These are phyloP conservation scores for Salticus scenicus DNA, from an alignment of 2,888 invertebrate species.

Conservation along the genomic window DNA sequence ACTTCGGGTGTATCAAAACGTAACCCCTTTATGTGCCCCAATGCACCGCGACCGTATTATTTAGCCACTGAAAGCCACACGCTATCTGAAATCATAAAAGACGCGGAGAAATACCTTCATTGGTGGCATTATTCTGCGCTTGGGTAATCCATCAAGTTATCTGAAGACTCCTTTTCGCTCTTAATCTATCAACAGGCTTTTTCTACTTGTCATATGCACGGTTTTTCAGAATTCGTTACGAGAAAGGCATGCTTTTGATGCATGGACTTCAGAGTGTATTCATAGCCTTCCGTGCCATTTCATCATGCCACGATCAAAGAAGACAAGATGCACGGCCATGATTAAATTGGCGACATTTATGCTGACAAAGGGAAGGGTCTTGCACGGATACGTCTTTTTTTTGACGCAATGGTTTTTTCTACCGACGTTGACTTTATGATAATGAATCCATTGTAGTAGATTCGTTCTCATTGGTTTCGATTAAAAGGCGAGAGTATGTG, in stretches of 20 bases:
- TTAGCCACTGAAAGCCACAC: constrained; percentile 9
- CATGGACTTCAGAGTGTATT: constrained; percentile 14
- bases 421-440: neutral
- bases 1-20: constrained; percentile 1
- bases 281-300: neutral
- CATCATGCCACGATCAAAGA: constrained; percentile 9
- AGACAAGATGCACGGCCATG: neutral
- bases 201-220: constrained; percentile 60
- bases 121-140: constrained; percentile 42
- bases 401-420: neutral
- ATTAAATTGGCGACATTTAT: constrained; percentile 16
- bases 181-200: constrained; percentile 66
- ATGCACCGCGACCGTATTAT: constrained; percentile 8
- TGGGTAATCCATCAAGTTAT: constrained; percentile 52
- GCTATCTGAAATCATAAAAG: constrained; percentile 11
- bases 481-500: neutral
- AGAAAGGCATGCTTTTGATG: neutral
- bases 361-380: neutral
- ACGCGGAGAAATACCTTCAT: constrained; percentile 23
- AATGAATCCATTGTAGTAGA: neutral
- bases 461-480: neutral
- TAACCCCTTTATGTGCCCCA: constrained; percentile 13
- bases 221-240: constrained; percentile 1
- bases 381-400: neutral
- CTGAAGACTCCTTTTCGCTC: constrained; percentile 50